Base-by-base conservation (phyloP, 2,113 vertebrate genomes). In the Heterotis niloticus region DNA sequence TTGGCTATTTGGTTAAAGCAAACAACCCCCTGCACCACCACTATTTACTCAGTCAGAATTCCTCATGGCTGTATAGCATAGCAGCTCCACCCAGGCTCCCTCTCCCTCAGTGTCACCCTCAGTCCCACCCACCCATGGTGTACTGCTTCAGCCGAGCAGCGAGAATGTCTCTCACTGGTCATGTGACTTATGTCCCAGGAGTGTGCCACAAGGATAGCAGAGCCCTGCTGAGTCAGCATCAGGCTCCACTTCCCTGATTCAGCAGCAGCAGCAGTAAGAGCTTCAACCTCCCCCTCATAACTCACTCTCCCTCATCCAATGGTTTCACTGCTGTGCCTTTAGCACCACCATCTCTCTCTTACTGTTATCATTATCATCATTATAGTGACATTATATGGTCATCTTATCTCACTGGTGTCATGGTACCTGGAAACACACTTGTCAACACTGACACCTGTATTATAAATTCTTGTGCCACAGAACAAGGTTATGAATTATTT, bases 171-270 rank as follows among this genome's bases (percentile, higher is more conserved):
- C 64, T 57, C 76, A 44, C 23, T 26, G n/a, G 26, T 78, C 76
- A 69, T 59, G 76, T 78, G 76, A 78, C 64, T 67, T 56, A 23
- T 20, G 65, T 78, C 52, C 76, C 24, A 67, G 76, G 65, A 78
- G 76, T n/a, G 64, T n/a, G 23, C 52, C 59, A 52, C n/a, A 44
- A 52, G 23, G 54, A 28, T 44, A 16, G 18, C 24, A 12, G 14
- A 56, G 76, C 20, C 51, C 24, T 54, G 75, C 64, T 77, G 75
- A 77, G 23, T 66, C 75, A 77, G 64, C 75, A 77, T 11, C 62
- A 44, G 18, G 20, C 16, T 20, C 18, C 44, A 18, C 64, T 56
- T 56, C 67, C 76, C 76, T 77, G 64, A 78, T 78, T 69, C 64
- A 78, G 65, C 24, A 67, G 1, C 24, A 67, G 1, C 76, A 68